Base-by-base conservation (phyloP, 2,113 vertebrate genomes). In the Diphyllodes magnificus region DNA sequence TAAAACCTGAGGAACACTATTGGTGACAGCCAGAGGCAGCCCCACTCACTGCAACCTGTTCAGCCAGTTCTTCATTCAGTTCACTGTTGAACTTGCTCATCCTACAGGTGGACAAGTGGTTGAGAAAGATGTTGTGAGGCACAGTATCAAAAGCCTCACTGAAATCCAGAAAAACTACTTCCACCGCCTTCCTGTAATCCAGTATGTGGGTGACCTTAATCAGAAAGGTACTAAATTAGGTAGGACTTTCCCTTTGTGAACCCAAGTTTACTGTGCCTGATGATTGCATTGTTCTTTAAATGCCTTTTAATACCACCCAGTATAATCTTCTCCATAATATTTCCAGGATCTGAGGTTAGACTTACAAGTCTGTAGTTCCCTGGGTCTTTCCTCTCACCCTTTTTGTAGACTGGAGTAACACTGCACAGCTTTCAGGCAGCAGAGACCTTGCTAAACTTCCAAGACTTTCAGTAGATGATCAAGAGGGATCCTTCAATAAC, bases 21-120 rank as follows among this genome's bases (percentile, higher is more conserved):
- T 57, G 15, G 7, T 57, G n/a, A 71, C 19, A 83, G 47, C 2
- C 21, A 90, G 20, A 66, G 13, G 15, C 6, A 88, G 27, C 31
- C 37, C 22, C 22, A 31, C 60, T 47, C 71, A 73, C 6, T 56
- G 27, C 5, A 82, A 24, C 13, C 4, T 2, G 0, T 44, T 66
- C 37, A 83, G 63, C 6, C 42, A 73, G 11, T 49, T 91, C 80
- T 82, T 80, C 31, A 68, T 27, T 10, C 17, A 54, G 30, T 1
- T 10, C 30, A 47, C 23, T 0, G 0, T 4, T 21, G 30, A 82
- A 79, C 17, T 28, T 12, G 2, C 15, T 81, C 30, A 42, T 27
- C 5, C 25, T 19, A n/a, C 23, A 66, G 10, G 2, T 60, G 17
- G 8, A 70, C 22, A 78, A 49, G 17, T 37, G 37, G 19, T 54